phyloP scores from a whole-genome alignment of 2,888 invertebrate genomes.

The Sclerodermus sp. region DNA sequence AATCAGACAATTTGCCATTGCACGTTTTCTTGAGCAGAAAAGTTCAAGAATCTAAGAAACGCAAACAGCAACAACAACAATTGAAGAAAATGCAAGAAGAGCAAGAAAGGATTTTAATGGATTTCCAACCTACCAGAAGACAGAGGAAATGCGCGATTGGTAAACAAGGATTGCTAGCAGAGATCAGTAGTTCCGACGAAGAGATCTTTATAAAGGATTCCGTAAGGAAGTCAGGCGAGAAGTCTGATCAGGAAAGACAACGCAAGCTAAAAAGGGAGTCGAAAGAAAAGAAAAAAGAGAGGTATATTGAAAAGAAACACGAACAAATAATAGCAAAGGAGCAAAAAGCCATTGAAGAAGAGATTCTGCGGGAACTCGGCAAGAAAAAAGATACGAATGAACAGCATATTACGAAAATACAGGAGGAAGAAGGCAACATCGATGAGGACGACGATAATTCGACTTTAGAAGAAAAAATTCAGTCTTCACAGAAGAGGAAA shows the following conservation, averaged over 20 bases:
- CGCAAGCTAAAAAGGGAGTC: constrained; percentile 45
- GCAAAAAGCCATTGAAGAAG: constrained; percentile 54
- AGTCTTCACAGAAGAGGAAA: constrained; percentile 18
- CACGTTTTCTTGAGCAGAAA: constrained; percentile 51
- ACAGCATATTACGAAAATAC: constrained; percentile 7
- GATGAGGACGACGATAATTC: constrained; percentile 20
- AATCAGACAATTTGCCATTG: constrained; percentile 49
- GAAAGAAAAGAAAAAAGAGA: constrained; percentile 51
- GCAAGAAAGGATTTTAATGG: constrained; percentile 41
- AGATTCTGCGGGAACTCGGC: constrained; percentile 49
- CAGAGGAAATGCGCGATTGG: constrained; percentile 80
- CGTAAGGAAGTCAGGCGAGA: constrained; percentile 24
- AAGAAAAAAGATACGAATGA: constrained; percentile 38
- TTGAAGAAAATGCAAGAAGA: constrained; percentile 42
- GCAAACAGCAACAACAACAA: constrained; percentile 44
- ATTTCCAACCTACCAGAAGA: constrained; percentile 48
- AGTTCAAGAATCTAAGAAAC: constrained; percentile 51
- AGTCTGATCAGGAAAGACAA: constrained; percentile 35
- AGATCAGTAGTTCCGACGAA: constrained; percentile 61
- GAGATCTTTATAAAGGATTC: constrained; percentile 35
- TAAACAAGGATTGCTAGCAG: constrained; percentile 75
- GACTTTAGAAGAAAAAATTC: not conserved
- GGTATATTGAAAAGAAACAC: constrained; percentile 53
- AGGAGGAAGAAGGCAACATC: constrained; percentile 19
- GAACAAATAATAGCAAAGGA: constrained; percentile 55